Evolutionary conservation across 2,797 vertebrate species (phyloP), one percentile per base, ranked within the genome.

Genomic region (Tinamus major): DNA sequence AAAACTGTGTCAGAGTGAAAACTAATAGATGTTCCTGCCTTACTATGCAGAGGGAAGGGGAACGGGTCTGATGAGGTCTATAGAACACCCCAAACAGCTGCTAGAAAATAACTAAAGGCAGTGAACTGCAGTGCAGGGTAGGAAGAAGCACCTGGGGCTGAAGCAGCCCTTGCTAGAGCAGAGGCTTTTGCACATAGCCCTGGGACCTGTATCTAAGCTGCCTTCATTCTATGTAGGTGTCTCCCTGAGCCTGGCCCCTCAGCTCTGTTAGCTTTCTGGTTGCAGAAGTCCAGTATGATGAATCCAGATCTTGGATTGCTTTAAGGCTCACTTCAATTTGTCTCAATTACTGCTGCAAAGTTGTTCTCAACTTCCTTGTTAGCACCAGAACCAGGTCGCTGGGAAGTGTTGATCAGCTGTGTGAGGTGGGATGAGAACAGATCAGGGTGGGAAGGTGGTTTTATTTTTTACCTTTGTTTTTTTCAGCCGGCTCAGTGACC

Each of bases 61-160:
- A 86, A 63, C 13, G 9, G 67, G 64, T 87, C 39, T 88, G 80
- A 91, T 72, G 76, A 95, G 88, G 90, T 72, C 59, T 62, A 4
- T 44, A 41, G 59, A 26, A 56, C 78, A 79, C 88, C 24, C 55
- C 55, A 86, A 81, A 2, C 80, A 91, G 77, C 67, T 92, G 63
- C 46, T n/a, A 71, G 64, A 67, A 27, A 53, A 59, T 58, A 68
- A 76, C 62, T 79, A 69, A 90, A 92, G 55, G 59, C 12, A 68
- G 39, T 7, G 51, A 88, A 67, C 48, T 86, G 35, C 83, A 88
- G 48, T 61, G 35, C 0, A 2, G 83, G 65, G 68, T 7, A 65
- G 49, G 70, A 87, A 42, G 87, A 81, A 88, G 65, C 83, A 86
- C 76, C 59, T 81, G 80, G 42, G 41, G 69, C 59, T 84, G 62